phyloP scores from a whole-genome alignment of 2,113 vertebrate species.

The Tricholaema leucomelas region DNA sequence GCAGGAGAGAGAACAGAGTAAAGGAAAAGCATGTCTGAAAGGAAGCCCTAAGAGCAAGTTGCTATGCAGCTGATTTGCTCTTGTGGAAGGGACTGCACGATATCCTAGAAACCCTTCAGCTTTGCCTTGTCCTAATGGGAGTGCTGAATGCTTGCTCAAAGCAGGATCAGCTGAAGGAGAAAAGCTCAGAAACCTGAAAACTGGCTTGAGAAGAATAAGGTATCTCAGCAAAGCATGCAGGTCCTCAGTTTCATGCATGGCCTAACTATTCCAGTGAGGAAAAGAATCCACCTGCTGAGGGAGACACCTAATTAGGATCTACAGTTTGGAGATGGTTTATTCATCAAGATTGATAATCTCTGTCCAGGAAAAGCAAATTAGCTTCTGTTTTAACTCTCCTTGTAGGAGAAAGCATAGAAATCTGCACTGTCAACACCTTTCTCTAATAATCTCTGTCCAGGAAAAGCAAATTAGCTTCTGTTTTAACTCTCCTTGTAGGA shows the following conservation, averaged over 20 bases:
- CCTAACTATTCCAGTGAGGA: neutral
- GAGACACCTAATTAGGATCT: neutral
- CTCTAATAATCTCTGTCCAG: no score
- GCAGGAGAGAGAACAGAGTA: neutral
- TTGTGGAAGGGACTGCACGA: neutral
- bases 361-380: neutral
- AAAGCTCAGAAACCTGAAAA: neutral
- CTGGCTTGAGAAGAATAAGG: neutral
- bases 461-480: neutral
- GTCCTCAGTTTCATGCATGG: neutral
- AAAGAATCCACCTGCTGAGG: neutral
- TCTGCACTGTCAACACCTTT: neutral
- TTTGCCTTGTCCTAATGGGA: neutral
- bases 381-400: neutral
- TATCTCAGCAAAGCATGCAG: neutral
- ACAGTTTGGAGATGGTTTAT: neutral
- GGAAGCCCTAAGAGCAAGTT: neutral
- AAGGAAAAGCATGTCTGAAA: neutral
- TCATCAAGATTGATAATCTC: neutral
- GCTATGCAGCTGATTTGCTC: neutral
- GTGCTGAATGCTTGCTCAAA: neutral
- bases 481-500: neutral
- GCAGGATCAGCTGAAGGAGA: neutral
- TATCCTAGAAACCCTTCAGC: neutral
- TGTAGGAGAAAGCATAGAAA: neutral